Evolutionary conservation across 2,797 vertebrate species (phyloP).

Genomic region (Gephyroberyx darwinii): DNA sequence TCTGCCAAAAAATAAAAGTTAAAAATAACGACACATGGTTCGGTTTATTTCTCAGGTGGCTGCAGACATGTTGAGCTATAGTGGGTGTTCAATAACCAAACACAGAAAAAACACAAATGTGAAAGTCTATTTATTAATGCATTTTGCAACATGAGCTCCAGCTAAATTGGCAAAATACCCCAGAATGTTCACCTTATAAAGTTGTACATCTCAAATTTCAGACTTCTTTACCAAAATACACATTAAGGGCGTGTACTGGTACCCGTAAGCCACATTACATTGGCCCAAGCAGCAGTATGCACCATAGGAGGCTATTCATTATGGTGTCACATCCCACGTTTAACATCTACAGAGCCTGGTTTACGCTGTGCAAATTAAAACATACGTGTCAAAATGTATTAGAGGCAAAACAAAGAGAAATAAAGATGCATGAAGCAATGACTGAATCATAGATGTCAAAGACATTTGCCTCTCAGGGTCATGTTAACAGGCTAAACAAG

Average conservation of each 20-base stretch:
- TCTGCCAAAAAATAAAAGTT: slow-evolving; percentile 9
- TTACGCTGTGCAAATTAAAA: not conserved
- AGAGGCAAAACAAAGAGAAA: not conserved
- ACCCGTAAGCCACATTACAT: slow-evolving; percentile 14
- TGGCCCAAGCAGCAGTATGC: not conserved
- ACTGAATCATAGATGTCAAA: not conserved
- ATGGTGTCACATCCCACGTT: too few relatives aligned
- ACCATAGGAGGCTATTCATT: too few relatives aligned
- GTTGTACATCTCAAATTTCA: slow-evolving; percentile 16
- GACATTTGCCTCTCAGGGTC: not conserved
- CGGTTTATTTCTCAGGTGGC: too few relatives aligned
- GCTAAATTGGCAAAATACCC: not conserved
- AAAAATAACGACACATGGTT: not conserved
- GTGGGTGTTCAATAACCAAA: not conserved
- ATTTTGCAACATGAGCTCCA: not conserved
- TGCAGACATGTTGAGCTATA: too few relatives aligned
- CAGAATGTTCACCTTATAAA: slow-evolving; percentile 14
- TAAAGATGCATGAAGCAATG: not conserved
- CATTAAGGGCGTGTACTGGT: not conserved
- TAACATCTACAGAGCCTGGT: not conserved
- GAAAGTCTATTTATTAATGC: not conserved
- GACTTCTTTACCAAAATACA: not conserved
- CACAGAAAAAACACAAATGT: not conserved
- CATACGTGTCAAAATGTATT: not conserved
- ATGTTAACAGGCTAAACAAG: slow-evolving; percentile 27